Evolutionary conservation across 2,113 vertebrate genomes (phyloP).

Genomic region (Nanorana parkeri): DNA sequence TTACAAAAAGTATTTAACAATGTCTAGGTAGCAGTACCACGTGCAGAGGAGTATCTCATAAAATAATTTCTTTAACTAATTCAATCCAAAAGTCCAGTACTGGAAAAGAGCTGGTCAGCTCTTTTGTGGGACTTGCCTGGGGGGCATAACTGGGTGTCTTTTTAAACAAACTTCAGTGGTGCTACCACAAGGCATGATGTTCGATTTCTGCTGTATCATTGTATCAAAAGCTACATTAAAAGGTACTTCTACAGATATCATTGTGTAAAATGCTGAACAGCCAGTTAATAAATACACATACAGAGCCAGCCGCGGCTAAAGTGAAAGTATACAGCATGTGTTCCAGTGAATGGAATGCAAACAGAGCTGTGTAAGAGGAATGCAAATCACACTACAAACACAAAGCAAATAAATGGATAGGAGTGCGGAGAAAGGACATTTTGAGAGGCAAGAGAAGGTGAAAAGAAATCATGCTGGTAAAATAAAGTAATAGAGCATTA

Average conservation of each 20-base stretch:
- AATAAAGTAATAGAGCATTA: conserved; percentile 25
- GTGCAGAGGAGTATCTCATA: too few species aligned
- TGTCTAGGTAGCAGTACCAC: too few species aligned
- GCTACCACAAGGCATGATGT: too few species aligned
- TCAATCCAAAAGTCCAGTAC: too few species aligned
- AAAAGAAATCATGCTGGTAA: conserved; percentile 9
- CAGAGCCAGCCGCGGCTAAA: background rate
- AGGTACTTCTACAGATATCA: background rate
- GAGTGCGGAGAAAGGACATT: background rate
- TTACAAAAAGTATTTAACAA: too few species aligned
- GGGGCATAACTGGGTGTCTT: too few species aligned
- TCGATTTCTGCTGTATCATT: too few species aligned
- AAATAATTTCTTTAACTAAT: too few species aligned
- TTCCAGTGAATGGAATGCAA: conserved; percentile 1
- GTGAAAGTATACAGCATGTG: background rate
- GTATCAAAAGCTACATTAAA: background rate
- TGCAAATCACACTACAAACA: conserved; percentile 7
- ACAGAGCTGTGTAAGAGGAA: background rate
- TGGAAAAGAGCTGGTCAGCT: too few species aligned
- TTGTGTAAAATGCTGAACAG: background rate
- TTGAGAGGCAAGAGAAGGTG: background rate
- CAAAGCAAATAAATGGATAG: conserved; percentile 1
- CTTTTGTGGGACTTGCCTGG: too few species aligned
- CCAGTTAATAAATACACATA: background rate
- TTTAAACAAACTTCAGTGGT: too few species aligned